Evolutionary conservation across 2,888 invertebrate genomes (phyloP), one percentile per base, ranked within the genome.

Genomic region (Sinohyriopsis cumingii): DNA sequence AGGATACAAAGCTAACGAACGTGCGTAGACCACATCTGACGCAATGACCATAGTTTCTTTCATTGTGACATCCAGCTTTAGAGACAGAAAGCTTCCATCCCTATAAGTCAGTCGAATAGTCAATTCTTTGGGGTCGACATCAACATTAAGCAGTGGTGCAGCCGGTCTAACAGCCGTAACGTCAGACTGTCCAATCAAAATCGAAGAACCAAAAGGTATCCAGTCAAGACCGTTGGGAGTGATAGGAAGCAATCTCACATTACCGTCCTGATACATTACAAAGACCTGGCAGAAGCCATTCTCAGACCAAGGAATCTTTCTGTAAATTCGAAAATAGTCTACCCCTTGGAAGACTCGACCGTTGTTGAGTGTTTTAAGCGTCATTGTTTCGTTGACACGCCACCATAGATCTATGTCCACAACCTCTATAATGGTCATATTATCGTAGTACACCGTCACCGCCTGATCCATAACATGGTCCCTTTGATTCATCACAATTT

Each of bases 191-290:
- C 84, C 84, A 18, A 84, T 68, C 15, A 84, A 65, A 9, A 84
- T 71, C 0, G 84, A 83, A 7, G 84, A 82, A 22, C 84, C 84
- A 63, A 84, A 84, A 3, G 83, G 83, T 67, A 84, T 80, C 83
- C 82, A 83, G 68, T 84, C 83, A 28, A 83, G 59, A 15, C 82
- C 82, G 19, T 77, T 78, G 18, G 83, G 84, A 7, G 81, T 79
- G 18, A 80, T 69, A 2, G 79, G 83, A 7, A 80, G 68, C 28
- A 83, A 68, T 4, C 83, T 71, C 5, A 78, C 76, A 61, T 82
- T 83, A 24, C 83, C 84, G 67, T 84, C 84, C 59, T 83, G 83
- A 59, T 83, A 84, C 54, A 84, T 70, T 18, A 82, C 82, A 61
- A 84, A 80, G 12, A 82, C 76, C 71, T 82, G 80, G n/a, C 81